Evolutionary conservation across 2,888 invertebrate species (phyloP), one percentile per base, ranked within the genome.

Genomic region (Cheiracanthium punctorium): DNA sequence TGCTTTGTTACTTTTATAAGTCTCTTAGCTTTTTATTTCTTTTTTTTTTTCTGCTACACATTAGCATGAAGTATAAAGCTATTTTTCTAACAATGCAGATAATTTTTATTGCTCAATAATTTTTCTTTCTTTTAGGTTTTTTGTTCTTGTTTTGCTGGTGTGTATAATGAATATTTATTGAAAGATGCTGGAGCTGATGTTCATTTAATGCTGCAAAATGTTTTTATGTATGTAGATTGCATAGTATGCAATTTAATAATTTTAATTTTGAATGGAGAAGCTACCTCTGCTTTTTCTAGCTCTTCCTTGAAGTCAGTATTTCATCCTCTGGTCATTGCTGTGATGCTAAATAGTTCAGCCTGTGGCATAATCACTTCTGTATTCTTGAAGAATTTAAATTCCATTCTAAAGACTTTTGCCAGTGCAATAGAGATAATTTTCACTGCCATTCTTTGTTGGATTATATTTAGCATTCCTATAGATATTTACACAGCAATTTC

Each of bases 171-270:
- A 91, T 97, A 96, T 92, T 93, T 98, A 76, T 93, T 98, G 2
- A 98, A 98, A 93, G 95, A 95, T 33, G 94, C 95, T 90, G 96
- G 96, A 24, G 94, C 95, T 1, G 94, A 95, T 89, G 95, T 97
- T 0, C 96, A 97, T 91, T 96, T 98, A 90, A 97, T 96, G 92
- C 93, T 98, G 89, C 98, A 98, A 92, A 98, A 98, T 91, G 94
- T 97, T 8, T 98, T 97, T 90, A 97, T 98, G 97, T 98, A 98
- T 91, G 91, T 97, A 33, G 97, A 98, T 92, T 98, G 98, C 4
- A 97, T 98, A 88, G 90, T 97, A n/a, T 97, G 97, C 91, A 98
- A 98, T 92, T 91, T 95, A n/a, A 91, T 94, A 1, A 93, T 97
- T 82, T 93, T 98, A 65, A 89, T 94, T 75, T 91, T 93, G 4